These are phyloP conservation scores for Trogon melanurus DNA, from an alignment of 2,113 vertebrate genomes.

Conservation along the genomic window DNA sequence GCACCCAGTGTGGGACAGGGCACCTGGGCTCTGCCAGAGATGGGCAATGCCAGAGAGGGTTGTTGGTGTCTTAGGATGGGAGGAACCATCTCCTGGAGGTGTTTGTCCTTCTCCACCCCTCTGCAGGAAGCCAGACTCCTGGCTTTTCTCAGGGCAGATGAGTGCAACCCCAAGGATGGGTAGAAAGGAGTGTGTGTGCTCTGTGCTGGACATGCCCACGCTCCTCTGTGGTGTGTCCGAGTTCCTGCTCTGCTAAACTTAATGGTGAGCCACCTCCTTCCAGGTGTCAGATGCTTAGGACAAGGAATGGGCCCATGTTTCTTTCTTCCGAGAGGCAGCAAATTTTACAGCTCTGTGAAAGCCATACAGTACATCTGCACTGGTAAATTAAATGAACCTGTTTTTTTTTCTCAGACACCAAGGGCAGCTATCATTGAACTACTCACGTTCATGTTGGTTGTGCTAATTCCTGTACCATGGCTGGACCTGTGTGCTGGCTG, in stretches of 20 bases:
- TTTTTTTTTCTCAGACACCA: not conserved
- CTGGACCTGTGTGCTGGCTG: not conserved
- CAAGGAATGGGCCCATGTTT: not conserved
- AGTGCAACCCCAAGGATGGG: not conserved
- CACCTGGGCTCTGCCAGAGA: not conserved
- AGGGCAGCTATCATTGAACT: not conserved
- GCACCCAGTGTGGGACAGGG: not conserved
- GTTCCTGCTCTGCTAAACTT: not conserved
- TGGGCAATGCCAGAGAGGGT: not conserved
- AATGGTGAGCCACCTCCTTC: not conserved
- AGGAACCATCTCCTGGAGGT: not conserved
- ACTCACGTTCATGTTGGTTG: not conserved
- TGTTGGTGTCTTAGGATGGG: not conserved
- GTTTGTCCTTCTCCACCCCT: not conserved
- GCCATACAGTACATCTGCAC: not conserved
- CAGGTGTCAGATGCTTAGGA: not conserved
- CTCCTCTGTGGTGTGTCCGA: not conserved
- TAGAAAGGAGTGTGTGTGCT: not conserved
- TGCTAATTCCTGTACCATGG: not conserved
- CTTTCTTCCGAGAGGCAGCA: not conserved
- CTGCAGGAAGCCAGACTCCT: not conserved
- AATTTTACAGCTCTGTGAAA: not conserved
- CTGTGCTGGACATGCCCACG: not conserved
- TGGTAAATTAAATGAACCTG: not conserved
- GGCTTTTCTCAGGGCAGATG: not conserved